Conservation (phyloP, 2,113 vertebrate species). For the Gavia stellata region DNA sequence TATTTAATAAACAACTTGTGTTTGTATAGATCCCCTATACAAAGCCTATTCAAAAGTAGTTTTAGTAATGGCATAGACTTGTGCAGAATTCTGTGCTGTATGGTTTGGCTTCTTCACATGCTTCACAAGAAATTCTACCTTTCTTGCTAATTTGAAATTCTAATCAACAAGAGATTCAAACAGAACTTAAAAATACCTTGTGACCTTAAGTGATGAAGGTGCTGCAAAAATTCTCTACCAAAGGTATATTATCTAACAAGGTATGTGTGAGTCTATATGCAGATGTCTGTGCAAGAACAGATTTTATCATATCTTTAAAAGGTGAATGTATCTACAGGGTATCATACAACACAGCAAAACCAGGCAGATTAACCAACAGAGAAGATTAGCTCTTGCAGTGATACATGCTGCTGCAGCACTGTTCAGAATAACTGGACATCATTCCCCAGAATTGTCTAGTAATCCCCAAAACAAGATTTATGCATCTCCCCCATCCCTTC, state of each 20-base stretch:
- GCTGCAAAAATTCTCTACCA: background rate
- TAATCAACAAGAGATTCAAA: background rate
- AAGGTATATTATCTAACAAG: background rate
- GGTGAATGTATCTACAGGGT: background rate
- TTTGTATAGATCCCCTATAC: background rate
- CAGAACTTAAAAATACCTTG: slow-evolving; percentile 19
- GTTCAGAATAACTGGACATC: background rate
- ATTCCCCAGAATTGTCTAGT: background rate
- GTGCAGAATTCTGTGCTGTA: background rate
- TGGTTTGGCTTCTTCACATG: background rate
- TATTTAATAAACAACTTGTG: background rate
- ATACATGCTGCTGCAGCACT: background rate
- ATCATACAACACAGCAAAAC: background rate
- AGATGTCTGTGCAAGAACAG: background rate
- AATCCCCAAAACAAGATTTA: background rate
- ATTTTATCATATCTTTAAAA: background rate
- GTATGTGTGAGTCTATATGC: background rate
- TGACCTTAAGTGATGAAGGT: background rate
- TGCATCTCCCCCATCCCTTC: background rate
- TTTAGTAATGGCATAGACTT: background rate
- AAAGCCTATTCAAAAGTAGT: background rate
- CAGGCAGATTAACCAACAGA: background rate
- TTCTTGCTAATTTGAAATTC: slow-evolving; percentile 44
- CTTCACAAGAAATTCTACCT: background rate
- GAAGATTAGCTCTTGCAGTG: background rate